Conservation (phyloP, 2,113 vertebrate species). For the Andinoacara biseriatus region DNA sequence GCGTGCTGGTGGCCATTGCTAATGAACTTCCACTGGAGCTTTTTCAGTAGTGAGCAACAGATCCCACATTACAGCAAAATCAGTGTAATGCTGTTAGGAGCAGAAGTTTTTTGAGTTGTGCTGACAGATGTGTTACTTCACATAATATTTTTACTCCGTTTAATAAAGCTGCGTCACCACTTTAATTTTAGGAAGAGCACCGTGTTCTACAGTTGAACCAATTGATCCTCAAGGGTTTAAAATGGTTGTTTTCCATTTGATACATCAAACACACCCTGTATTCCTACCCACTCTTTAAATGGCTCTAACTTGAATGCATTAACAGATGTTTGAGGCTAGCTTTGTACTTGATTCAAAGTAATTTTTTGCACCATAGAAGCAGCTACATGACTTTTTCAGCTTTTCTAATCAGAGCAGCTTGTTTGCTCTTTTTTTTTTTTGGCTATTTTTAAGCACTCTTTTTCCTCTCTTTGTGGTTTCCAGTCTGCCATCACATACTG, state of each 20-base stretch:
- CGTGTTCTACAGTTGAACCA: conserved; percentile 11
- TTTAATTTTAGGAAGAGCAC: conserved; percentile 29
- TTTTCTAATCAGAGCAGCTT: conserved; percentile 39
- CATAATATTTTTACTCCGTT: conserved; percentile 10
- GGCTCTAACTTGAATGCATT: conserved; percentile 45
- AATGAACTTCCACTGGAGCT: conserved; percentile 27
- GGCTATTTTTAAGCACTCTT: not conserved
- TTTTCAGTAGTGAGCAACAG: conserved; percentile 31
- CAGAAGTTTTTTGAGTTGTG: conserved; percentile 3
- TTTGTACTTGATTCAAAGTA: conserved; percentile 39
- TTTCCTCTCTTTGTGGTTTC: conserved; percentile 7
- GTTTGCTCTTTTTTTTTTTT: conserved; percentile 55
- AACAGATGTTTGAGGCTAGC: conserved; percentile 63
- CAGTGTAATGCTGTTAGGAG: not conserved
- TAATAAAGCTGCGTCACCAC: conserved; percentile 1
- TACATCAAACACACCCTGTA: conserved; percentile 35
- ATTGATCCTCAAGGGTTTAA: conserved; percentile 22
- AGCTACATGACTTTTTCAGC: conserved; percentile 13
- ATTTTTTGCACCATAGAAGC: conserved; percentile 43
- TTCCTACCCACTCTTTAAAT: conserved; percentile 27
- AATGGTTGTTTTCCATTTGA: conserved; percentile 49
- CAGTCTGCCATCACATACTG: conserved; percentile 38
- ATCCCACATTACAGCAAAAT: conserved; percentile 15
- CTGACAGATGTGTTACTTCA: conserved; percentile 21
- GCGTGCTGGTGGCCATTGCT: conserved; percentile 27